Conservation (phyloP, 2,888 invertebrate species). For the Tortrix viridana region DNA sequence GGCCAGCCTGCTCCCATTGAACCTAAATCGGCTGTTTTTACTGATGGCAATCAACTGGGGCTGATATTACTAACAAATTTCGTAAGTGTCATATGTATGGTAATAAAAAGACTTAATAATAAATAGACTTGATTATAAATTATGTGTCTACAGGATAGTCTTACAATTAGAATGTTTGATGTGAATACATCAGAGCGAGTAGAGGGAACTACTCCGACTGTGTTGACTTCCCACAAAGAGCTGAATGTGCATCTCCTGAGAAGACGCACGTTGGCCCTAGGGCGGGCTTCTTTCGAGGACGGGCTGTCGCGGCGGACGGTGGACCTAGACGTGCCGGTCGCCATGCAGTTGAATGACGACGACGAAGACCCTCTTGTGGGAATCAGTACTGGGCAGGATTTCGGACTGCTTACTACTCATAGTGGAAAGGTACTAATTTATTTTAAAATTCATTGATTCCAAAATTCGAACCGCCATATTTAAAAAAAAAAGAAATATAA, state of each 20-base stretch:
- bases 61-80: conserved; percentile 74
- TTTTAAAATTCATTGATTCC: no score
- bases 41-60: conserved; percentile 78
- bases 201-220: conserved; percentile 52
- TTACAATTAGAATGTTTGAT: conserved; percentile 71
- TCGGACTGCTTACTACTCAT: conserved; percentile 92
- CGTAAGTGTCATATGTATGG: conserved; percentile 56
- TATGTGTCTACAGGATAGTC: conserved; percentile 60
- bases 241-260: conserved; percentile 69
- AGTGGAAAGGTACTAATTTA: conserved; percentile 91
- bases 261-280: conserved; percentile 67
- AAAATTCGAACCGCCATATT: no score
- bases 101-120: no score
- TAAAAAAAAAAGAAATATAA: not conserved
- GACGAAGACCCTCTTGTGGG: conserved; percentile 91
- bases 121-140: no score
- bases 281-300: conserved; percentile 73
- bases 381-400: conserved; percentile 95
- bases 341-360: conserved; percentile 83
- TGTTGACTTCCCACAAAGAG: conserved; percentile 61
- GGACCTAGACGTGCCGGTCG: conserved; percentile 79
- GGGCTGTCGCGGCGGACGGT: conserved; percentile 55
- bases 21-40: conserved; percentile 71
- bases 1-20: conserved; percentile 61
- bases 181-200: conserved; percentile 54